Evolutionary conservation across 1,140 invertebrate species (phyloP).

Genomic region (Listronotus oregonensis): DNA sequence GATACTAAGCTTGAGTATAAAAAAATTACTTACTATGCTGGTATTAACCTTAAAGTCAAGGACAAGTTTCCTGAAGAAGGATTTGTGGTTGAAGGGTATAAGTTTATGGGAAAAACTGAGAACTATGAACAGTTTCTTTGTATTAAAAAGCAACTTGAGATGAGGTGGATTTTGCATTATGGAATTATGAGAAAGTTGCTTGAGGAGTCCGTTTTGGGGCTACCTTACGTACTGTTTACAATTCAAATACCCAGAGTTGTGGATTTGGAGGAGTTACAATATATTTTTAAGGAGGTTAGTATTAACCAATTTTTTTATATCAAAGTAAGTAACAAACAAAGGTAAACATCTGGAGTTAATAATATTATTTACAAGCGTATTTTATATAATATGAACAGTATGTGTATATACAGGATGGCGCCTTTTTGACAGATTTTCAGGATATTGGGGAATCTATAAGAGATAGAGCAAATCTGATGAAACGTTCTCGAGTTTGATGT

Average conservation of each 20-base stretch:
- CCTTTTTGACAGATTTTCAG: no score
- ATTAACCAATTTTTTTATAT: no score
- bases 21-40: conserved; percentile 37
- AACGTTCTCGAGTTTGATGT: no score
- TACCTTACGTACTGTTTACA: conserved; percentile 54
- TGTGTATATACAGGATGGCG: no score
- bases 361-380: no score
- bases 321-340: no score
- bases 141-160: conserved; percentile 61
- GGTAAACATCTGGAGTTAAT: no score
- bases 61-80: conserved; percentile 21
- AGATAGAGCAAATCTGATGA: no score
- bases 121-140: conserved; percentile 63
- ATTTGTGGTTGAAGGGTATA: conserved; percentile 52
- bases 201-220: conserved; percentile 59
- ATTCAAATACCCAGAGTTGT: conserved; percentile 54
- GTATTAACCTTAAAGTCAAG: conserved; percentile 34
- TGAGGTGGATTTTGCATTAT: conserved; percentile 63
- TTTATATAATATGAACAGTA: no score
- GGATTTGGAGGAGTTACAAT: conserved; percentile 60
- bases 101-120: conserved; percentile 62
- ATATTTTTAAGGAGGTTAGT: conserved; percentile 48
- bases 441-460: no score
- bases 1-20: conserved; percentile 39
- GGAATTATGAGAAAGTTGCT: conserved; percentile 65